Evolutionary conservation across 2,888 invertebrate genomes (phyloP).

Genomic region (Pasiphila rectangulata): DNA sequence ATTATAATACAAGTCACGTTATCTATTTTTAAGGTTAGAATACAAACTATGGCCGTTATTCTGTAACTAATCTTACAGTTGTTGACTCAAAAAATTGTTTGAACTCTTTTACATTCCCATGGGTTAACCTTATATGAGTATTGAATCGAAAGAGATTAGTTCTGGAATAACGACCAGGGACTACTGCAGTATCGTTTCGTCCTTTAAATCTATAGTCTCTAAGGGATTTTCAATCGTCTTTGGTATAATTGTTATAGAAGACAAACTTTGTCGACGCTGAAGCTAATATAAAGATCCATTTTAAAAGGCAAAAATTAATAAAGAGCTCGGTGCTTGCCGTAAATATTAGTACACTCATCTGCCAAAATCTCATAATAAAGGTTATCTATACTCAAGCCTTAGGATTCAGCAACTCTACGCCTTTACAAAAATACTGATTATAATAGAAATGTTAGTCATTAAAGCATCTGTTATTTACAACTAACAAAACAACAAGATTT

Average conservation of each 20-base stretch:
- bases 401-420: slow-evolving; percentile 11
- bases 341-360: background rate
- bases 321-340: too few relatives aligned
- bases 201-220: slow-evolving; percentile 61
- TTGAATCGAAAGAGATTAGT: background rate
- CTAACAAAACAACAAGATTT: slow-evolving; percentile 70
- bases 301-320: slow-evolving; percentile 16
- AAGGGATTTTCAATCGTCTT: slow-evolving; percentile 79
- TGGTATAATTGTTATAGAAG: slow-evolving; percentile 77
- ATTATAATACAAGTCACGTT: slow-evolving; percentile 75
- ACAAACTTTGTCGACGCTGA: slow-evolving; percentile 55
- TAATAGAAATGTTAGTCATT: slow-evolving; percentile 66
- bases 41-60: slow-evolving; percentile 42
- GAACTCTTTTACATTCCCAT: background rate
- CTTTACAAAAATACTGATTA: slow-evolving; percentile 64
- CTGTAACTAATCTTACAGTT: background rate
- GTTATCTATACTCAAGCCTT: background rate
- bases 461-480: slow-evolving; percentile 69
- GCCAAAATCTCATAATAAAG: background rate
- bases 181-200: slow-evolving; percentile 43
- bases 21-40: slow-evolving; percentile 64
- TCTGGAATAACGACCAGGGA: slow-evolving; percentile 43
- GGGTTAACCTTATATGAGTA: background rate
- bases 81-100: background rate
- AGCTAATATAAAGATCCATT: slow-evolving; percentile 43